Conservation (phyloP, 2,113 vertebrate species). For the Erpornis zantholeuca region DNA sequence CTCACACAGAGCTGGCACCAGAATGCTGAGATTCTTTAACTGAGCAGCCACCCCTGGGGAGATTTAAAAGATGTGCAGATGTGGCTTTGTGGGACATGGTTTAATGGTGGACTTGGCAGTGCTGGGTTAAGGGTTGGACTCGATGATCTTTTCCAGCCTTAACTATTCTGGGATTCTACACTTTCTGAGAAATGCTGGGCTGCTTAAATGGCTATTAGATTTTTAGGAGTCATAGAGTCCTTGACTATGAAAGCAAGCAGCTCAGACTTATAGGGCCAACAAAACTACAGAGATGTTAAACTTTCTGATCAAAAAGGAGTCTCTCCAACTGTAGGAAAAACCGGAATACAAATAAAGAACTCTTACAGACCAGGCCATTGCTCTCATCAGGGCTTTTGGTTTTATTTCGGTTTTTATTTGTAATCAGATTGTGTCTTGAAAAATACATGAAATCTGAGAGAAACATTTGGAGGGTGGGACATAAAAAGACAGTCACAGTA, state of each 20-base stretch:
- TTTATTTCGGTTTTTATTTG: neutral
- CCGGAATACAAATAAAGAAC: neutral
- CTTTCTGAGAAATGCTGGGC: neutral
- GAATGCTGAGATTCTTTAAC: neutral
- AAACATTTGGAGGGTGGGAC: neutral
- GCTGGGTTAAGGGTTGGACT: neutral
- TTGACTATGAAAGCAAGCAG: neutral
- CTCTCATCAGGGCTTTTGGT: neutral
- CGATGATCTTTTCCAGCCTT: neutral
- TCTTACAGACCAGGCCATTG: fast-evolving
- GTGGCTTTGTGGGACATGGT: neutral
- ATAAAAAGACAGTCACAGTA: neutral
- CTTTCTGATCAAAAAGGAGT: neutral
- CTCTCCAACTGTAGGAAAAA: neutral
- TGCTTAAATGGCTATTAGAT: neutral
- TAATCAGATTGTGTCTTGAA: neutral
- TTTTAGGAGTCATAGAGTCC: neutral
- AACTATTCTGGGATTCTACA: neutral
- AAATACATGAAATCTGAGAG: neutral
- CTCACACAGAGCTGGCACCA: neutral
- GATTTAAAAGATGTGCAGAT: neutral
- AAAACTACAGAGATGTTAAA: neutral
- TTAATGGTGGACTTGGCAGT: neutral
- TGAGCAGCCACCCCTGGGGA: neutral
- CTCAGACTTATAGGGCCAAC: neutral